phyloP scores from a whole-genome alignment of 2,797 vertebrate species.

The Lycodopsis pacificus region DNA sequence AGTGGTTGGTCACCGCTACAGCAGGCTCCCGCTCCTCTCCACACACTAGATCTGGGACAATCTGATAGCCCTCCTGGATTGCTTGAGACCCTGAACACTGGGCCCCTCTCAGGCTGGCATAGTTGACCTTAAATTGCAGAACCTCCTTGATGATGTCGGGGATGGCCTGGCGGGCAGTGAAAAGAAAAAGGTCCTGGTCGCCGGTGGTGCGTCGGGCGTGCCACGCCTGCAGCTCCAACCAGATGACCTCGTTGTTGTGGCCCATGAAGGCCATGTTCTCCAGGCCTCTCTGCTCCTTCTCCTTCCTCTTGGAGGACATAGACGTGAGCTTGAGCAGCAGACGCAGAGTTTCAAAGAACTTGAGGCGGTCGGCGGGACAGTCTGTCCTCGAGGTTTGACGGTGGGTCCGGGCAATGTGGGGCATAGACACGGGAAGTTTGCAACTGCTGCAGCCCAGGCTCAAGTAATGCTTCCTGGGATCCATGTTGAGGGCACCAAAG shows the following conservation, averaged over 20 bases:
- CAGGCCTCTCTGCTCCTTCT: conserved; percentile 95
- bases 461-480: conserved; percentile 98
- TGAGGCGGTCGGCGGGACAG: conserved; percentile 96
- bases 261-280: conserved; percentile 94
- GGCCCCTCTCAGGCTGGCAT: conserved; percentile 83
- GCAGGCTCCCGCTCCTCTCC: conserved; percentile 56
- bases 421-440: conserved; percentile 93
- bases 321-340: conserved; percentile 98
- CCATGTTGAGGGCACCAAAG: conserved; percentile 90
- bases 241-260: conserved; percentile 97
- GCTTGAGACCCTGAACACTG: conserved; percentile 51
- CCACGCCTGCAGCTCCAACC: conserved; percentile 99
- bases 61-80: conserved; percentile 42
- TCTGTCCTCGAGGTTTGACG: conserved; percentile 97
- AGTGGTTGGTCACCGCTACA: conserved; percentile 85
- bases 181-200: conserved; percentile 96
- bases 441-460: conserved; percentile 95
- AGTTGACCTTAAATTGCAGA: conserved; percentile 96
- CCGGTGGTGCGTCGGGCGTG: conserved; percentile 93
- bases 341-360: conserved; percentile 98
- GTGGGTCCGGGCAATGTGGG: conserved; percentile 90
- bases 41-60: conserved; percentile 37
- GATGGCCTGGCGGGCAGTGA: conserved; percentile 96
- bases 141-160: conserved; percentile 98
- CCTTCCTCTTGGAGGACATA: conserved; percentile 99